Evolutionary conservation across 2,113 vertebrate species (phyloP), one percentile per base, ranked within the genome.

Genomic region (Origma solitaria): DNA sequence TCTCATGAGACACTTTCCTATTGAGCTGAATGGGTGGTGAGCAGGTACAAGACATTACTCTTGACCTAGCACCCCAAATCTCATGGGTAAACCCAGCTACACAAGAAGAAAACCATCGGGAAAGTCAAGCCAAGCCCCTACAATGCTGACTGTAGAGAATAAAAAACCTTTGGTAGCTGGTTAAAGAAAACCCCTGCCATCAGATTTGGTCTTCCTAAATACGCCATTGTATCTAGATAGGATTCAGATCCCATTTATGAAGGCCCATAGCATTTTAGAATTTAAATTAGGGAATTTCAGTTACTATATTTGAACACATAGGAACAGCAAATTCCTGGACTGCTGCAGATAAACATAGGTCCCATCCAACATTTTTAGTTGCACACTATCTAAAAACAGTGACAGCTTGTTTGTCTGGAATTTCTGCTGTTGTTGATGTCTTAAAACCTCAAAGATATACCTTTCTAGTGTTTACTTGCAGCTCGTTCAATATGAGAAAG

Each of bases 391-490:
- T 93, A 76, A 78, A 95, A 92, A 79, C 82, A 90, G 76, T 61
- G 53, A 92, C 82, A 93, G 90, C 79, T 93, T 95, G 85, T 90
- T 95, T 88, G 75, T 70, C 89, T 95, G 53, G 49, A 78, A 89
- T 73, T 83, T 88, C 73, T 94, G 72, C 82, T 92, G 72, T 40
- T 96, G 76, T 54, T 86, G 47, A 75, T 54, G 45, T 61, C 78
- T 84, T 80, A 64, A 82, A 89, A 93, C 38, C 86, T 83, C 45
- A 35, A 83, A 83, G 77, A 84, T 89, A 85, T 4, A 95, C 78
- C 89, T 92, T 89, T 85, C 82, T 25, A 91, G 51, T 64, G 50
- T 81, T 95, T 88, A 82, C 54, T 85, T 80, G 61, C 42, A 47
- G 66, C 27, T 89, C 57, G 33, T n/a, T 95, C 84, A 78, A 45